These are phyloP conservation scores for Petromus typicus DNA, from an alignment of 2,113 vertebrate species.

Conservation along the genomic window DNA sequence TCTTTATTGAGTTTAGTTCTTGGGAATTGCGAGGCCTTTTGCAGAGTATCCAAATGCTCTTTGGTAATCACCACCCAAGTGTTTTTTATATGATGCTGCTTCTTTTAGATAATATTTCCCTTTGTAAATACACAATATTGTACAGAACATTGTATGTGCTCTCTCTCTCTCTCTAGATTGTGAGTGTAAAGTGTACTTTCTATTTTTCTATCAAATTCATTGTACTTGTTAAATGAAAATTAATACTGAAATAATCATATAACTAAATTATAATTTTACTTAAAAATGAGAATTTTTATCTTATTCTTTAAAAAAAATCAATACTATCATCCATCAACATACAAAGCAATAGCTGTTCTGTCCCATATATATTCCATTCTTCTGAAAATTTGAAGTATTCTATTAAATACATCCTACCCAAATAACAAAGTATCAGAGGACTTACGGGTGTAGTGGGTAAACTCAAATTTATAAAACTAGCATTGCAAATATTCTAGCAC, in stretches of 20 bases:
- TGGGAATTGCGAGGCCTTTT: conserved; percentile 30
- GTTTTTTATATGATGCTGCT: conserved; percentile 33
- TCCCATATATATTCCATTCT: neutral
- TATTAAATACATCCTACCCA: conserved; percentile 37
- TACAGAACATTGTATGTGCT: neutral
- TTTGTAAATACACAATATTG: conserved; percentile 33
- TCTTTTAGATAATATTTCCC: conserved; percentile 59
- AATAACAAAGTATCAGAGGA: neutral
- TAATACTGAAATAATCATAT: conserved; percentile 48
- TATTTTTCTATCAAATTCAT: conserved; percentile 4
- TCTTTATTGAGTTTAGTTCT: conserved; percentile 63
- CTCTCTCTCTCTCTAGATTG: neutral
- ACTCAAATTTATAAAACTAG: neutral
- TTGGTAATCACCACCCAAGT: conserved; percentile 38
- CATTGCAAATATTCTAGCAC: conserved; percentile 24
- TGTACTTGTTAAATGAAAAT: conserved; percentile 45
- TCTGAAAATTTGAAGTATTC: neutral
- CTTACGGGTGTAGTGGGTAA: neutral
- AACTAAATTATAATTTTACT: neutral
- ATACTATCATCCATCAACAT: neutral
- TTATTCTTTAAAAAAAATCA: neutral
- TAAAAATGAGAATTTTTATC: neutral
- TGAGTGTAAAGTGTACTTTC: neutral
- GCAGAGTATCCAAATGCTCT: conserved; percentile 44
- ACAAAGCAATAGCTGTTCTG: conserved; percentile 17